Conservation (phyloP, 2,888 invertebrate genomes). For the Eupithecia vulgata region DNA sequence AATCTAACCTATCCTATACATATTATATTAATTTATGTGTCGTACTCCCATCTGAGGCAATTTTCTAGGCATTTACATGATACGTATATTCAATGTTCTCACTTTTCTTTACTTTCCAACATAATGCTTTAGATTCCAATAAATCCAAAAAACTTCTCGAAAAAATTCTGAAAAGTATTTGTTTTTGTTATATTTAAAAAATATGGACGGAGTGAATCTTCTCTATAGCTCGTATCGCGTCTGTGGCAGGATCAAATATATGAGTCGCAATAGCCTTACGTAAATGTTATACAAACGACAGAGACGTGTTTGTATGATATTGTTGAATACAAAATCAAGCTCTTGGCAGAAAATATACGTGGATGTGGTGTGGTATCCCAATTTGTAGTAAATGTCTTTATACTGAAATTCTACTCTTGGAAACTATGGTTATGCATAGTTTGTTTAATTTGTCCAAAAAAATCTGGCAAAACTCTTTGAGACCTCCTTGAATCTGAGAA, state of each 20-base stretch:
- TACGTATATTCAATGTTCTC: too few relatives aligned
- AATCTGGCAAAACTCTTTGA: background rate
- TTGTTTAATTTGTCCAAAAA: background rate
- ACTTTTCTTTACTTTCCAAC: too few relatives aligned
- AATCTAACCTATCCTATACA: too few relatives aligned
- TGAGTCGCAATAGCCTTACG: slow-evolving; percentile 36
- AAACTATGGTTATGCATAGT: background rate
- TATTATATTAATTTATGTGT: too few relatives aligned
- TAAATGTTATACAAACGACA: slow-evolving; percentile 39
- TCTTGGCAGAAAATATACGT: slow-evolving; percentile 21
- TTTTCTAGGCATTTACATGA: too few relatives aligned
- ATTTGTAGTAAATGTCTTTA: background rate
- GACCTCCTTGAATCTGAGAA: background rate
- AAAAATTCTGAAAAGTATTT: background rate
- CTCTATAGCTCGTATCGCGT: background rate
- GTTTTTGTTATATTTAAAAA: background rate
- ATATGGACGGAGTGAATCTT: slow-evolving; percentile 17
- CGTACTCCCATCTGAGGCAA: too few relatives aligned
- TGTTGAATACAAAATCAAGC: slow-evolving; percentile 26
- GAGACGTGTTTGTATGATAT: slow-evolving; percentile 31
- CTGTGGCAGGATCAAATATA: slow-evolving; percentile 36
- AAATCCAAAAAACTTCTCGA: background rate
- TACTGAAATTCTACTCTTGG: background rate
- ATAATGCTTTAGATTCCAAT: background rate
- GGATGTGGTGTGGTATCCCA: background rate